A percentile compares a stretch with the other conserved stretches of the same genome.
These are phyloP conservation scores for Tetragonula clypearis DNA, from an alignment of 1,140 invertebrate genomes.

Conservation along the genomic window DNA sequence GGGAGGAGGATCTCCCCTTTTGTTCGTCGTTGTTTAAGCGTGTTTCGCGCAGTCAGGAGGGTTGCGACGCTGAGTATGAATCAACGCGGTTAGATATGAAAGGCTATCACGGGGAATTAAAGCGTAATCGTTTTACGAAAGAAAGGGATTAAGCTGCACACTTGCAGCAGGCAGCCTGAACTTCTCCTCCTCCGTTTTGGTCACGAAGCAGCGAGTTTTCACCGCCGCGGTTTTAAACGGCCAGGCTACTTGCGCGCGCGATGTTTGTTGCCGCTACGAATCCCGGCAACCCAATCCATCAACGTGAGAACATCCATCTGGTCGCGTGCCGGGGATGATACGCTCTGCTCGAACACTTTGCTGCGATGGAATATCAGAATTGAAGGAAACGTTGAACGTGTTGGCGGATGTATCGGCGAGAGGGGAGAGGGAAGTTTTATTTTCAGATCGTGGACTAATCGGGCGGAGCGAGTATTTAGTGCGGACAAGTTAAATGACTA, in stretches of 20 bases:
- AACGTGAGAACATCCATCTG: conserved; percentile 31
- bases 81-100: conserved; percentile 16
- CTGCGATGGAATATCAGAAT: neutral
- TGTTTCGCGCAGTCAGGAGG: neutral
- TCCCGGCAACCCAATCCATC: neutral
- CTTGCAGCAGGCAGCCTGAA: neutral
- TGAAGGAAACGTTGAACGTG: neutral
- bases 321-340: neutral
- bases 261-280: neutral
- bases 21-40: neutral
- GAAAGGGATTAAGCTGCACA: conserved; percentile 8
- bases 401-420: neutral
- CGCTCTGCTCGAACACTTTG: neutral
- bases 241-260: too few species aligned
- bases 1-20: neutral
- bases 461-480: neutral
- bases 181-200: neutral
- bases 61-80: neutral
- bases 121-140: conserved; percentile 12
- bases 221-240: conserved; percentile 1
- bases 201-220: neutral
- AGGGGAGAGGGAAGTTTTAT: neutral
- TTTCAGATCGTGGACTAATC: neutral
- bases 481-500: neutral
- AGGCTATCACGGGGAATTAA: conserved; percentile 19